Evolutionary conservation across 2,888 invertebrate genomes (phyloP), one percentile per base, ranked within the genome.

Genomic region (Peribatodes rhomboidaria): DNA sequence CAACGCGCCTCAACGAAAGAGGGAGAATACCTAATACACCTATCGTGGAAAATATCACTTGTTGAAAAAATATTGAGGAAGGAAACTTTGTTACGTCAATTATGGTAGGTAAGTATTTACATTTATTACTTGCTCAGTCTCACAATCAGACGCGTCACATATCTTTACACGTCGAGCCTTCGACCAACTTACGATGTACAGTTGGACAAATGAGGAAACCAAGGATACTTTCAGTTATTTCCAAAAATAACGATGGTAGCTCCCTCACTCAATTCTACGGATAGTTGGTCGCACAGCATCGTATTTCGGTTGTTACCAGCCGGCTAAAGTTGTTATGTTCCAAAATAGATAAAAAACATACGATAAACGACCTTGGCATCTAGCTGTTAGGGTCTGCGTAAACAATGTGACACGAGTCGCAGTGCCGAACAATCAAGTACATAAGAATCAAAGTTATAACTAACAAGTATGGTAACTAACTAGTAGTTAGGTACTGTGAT

Each of bases 331-430:
- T 33, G 49, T 49, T 50, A 50, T 35, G 50, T 35, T 35, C 13
- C 20, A 50, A 50, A 50, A 50, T 37, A 50, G 50, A 50, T 53
- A 27, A 53, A 50, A 27, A 53, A 41, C 50, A 37, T 50, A 20
- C 50, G 50, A 18, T 9, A 50, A 13, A 18, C 50, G 35, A 35
- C 50, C 50, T 50, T 50, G 50, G 18, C 49, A 50, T n/a, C 18
- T 2, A 37, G n/a, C 13, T 20, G 20, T 50, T 50, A 50, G 50
- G 50, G 35, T 8, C 7, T 35, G 7, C 13, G n/a, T 11, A 37
- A 1, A 50, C 35, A 11, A 18, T 1, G 13, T 3, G 35, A n/a
- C 18, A 20, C 18, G 11, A 20, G 37, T 0, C 35, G 50, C 20
- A 20, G 35, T n/a, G 35, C 13, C 2, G 0, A 20, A 18, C 20